Conservation (phyloP, 2,797 vertebrate species). For the Sebastes hopkinsi region DNA sequence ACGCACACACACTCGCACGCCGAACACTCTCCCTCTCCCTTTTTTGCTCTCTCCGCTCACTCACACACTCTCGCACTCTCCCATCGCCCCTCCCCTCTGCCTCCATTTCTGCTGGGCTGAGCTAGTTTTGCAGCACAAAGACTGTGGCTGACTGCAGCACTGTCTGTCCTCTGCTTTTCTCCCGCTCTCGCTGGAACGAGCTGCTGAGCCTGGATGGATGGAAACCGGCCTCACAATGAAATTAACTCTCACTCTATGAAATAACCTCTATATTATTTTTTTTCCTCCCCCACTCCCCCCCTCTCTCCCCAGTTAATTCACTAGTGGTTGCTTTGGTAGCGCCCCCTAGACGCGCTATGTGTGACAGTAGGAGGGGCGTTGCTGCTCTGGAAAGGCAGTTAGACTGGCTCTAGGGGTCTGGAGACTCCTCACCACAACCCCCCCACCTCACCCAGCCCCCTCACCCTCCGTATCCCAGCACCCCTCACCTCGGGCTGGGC, state of each 20-base stretch:
- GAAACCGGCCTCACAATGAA: constrained; percentile 58
- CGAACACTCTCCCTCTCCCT: constrained; percentile 48
- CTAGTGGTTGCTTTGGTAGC: constrained; percentile 38
- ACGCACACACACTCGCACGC: constrained; percentile 1
- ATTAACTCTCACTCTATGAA: constrained; percentile 58
- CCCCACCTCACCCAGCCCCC: constrained; percentile 18
- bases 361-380: constrained; percentile 45
- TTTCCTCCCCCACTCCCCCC: too few species aligned
- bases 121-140: constrained; percentile 84
- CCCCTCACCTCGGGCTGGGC: constrained; percentile 72
- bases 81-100: constrained; percentile 75
- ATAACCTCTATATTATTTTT: constrained; percentile 45
- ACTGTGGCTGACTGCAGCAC: constrained; percentile 84
- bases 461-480: constrained; percentile 56
- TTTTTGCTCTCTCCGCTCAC: constrained; percentile 38
- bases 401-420: constrained; percentile 58
- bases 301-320: constrained; percentile 45
- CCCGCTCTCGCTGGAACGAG: constrained; percentile 51
- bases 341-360: constrained; percentile 44
- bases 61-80: constrained; percentile 49
- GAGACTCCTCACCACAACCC: constrained; percentile 23
- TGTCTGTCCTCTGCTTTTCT: constrained; percentile 64
- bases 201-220: constrained; percentile 61
- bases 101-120: constrained; percentile 82
- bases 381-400: constrained; percentile 60